Conservation (phyloP, 2,888 invertebrate genomes). For the Hirtodrosophila confusa region DNA sequence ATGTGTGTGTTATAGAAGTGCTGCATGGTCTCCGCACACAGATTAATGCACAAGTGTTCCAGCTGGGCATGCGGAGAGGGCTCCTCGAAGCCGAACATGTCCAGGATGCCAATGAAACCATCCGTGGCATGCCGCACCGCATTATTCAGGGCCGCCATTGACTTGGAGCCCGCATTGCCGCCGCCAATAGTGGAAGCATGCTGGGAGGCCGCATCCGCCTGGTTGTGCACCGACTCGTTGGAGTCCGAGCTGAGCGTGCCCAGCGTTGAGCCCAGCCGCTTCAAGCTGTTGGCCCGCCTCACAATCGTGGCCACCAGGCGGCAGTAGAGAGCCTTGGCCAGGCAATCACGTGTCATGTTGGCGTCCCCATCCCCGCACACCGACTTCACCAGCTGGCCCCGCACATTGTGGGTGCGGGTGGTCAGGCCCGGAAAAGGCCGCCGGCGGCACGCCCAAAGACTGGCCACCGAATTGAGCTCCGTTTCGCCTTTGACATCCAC, state of each 20-base stretch:
- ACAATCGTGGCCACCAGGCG: constrained; percentile 97
- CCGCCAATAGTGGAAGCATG: constrained; percentile 92
- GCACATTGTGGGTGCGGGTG: constrained; percentile 90
- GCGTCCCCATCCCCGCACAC: constrained; percentile 94
- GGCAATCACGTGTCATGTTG: constrained; percentile 93
- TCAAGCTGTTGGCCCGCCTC: constrained; percentile 95
- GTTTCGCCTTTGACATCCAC: constrained; percentile 92
- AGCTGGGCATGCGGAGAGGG: constrained; percentile 92
- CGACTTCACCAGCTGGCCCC: constrained; percentile 91
- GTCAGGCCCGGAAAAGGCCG: constrained; percentile 89
- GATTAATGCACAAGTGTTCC: constrained; percentile 96
- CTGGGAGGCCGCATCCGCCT: constrained; percentile 92
- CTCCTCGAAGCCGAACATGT: constrained; percentile 98
- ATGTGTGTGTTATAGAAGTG: constrained; percentile 99
- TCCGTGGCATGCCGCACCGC: constrained; percentile 96
- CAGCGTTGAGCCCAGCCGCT: constrained; percentile 91
- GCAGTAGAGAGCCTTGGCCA: constrained; percentile 96
- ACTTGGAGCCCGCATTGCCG: constrained; percentile 92
- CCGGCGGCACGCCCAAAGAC: constrained; percentile 88
- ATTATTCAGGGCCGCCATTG: constrained; percentile 96
- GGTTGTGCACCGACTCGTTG: constrained; percentile 95
- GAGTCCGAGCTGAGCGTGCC: constrained; percentile 93
- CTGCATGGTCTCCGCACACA: constrained; percentile 98
- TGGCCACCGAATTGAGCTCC: constrained; percentile 94
- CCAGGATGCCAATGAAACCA: constrained; percentile 97